These are phyloP conservation scores for Abramis brama DNA, from an alignment of 2,113 vertebrate genomes.

Conservation along the genomic window DNA sequence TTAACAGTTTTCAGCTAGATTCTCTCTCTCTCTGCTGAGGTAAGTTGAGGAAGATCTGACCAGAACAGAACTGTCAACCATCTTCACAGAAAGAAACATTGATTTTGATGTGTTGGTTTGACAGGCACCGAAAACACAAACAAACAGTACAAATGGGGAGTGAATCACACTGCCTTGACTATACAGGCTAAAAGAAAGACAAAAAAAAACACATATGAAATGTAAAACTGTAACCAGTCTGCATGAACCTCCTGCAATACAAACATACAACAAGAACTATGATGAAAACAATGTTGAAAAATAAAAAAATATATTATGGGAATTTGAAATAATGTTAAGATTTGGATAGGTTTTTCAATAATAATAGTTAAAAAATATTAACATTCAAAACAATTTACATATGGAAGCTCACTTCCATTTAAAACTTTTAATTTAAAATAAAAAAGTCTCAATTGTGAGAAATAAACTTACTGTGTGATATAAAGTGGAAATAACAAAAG, in stretches of 20 bases:
- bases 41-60: not conserved
- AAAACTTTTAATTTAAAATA: not conserved
- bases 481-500: not conserved
- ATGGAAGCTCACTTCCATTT: not conserved
- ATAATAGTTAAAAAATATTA: not conserved
- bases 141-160: not conserved
- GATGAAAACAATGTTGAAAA: not conserved
- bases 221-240: not conserved
- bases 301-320: not conserved
- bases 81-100: conserved; percentile 30
- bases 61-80: conserved; percentile 49
- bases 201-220: not conserved
- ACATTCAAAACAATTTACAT: not conserved
- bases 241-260: not conserved
- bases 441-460: not conserved
- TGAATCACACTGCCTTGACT: not conserved
- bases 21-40: not conserved
- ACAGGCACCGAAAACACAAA: conserved; percentile 24
- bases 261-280: not conserved
- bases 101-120: conserved; percentile 36
- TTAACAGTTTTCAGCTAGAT: not conserved
- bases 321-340: not conserved
- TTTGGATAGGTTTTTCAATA: not conserved
- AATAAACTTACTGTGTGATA: not conserved
- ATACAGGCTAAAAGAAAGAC: not conserved